Conservation (phyloP, 1,140 invertebrate species). For the Drosophila quadrilineata region DNA sequence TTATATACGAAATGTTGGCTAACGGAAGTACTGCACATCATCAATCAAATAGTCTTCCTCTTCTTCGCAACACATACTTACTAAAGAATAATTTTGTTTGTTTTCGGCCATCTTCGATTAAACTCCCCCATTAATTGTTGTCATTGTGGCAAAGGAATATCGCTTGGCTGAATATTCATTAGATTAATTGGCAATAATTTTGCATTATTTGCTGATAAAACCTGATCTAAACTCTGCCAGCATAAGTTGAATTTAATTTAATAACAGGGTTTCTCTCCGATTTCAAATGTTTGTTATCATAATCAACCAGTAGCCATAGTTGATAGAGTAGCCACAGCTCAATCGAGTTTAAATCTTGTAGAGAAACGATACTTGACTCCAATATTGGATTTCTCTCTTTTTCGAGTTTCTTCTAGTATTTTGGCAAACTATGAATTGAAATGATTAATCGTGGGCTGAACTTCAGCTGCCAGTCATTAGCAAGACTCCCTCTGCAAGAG, state of each 20-base stretch:
- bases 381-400: no score
- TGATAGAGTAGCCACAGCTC: neutral
- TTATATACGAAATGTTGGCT: conserved; percentile 53
- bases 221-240: conserved; percentile 28
- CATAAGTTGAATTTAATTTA: neutral
- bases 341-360: no score
- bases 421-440: no score
- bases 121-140: conserved; percentile 27
- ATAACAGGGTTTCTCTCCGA: conserved; percentile 4
- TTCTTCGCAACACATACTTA: conserved; percentile 2
- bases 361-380: no score
- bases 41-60: conserved; percentile 59
- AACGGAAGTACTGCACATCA: conserved; percentile 67
- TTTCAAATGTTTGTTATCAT: conserved; percentile 21
- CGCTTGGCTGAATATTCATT: conserved; percentile 19
- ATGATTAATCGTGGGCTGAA: conserved; percentile 43
- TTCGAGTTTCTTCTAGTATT: no score
- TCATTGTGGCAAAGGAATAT: conserved; percentile 12
- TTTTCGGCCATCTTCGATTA: conserved; percentile 4
- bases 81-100: conserved; percentile 2
- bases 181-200: conserved; percentile 12
- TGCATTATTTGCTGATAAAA: conserved; percentile 12
- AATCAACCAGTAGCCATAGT: conserved; percentile 25
- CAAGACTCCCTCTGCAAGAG: conserved; percentile 10
- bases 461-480: neutral